phyloP scores from a whole-genome alignment of 2,797 vertebrate species.

The Nyctibius grandis region DNA sequence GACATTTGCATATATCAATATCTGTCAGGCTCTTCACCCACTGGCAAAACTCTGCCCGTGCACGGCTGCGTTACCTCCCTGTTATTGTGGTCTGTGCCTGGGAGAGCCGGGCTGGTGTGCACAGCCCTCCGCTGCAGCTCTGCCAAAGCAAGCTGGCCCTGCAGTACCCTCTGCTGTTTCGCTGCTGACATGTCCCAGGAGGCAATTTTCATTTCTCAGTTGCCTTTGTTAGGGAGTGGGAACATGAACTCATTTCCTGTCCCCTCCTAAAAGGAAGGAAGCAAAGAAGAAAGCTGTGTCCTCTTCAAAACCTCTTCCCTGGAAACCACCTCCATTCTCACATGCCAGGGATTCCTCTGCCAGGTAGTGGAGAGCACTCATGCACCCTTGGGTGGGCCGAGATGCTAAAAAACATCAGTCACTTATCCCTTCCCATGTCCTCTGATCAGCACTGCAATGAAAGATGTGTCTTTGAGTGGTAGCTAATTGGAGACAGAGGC shows the following conservation, averaged over 20 bases:
- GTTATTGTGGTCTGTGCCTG: background rate
- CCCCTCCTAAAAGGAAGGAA: background rate
- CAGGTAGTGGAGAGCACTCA: background rate
- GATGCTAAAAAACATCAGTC: background rate
- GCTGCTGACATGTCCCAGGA: background rate
- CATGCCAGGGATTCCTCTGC: slow-evolving; percentile 8
- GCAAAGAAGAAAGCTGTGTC: background rate
- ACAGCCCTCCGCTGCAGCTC: background rate
- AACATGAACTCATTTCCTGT: background rate
- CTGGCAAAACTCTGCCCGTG: rapidly evolving
- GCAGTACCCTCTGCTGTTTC: slow-evolving; percentile 25
- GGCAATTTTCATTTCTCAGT: background rate
- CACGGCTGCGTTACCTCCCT: background rate
- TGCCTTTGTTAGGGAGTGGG: background rate
- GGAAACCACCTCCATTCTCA: background rate
- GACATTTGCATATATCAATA: background rate
- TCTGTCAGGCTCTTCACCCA: background rate
- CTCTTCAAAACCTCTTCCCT: background rate
- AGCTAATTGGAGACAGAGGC: background rate
- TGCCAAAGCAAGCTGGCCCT: slow-evolving; percentile 1
- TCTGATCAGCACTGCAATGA: background rate
- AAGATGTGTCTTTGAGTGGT: background rate
- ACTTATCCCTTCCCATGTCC: background rate
- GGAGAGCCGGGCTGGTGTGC: background rate
- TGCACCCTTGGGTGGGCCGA: background rate